phyloP scores from a whole-genome alignment of 2,797 vertebrate genomes.

The Lacerta agilis region DNA sequence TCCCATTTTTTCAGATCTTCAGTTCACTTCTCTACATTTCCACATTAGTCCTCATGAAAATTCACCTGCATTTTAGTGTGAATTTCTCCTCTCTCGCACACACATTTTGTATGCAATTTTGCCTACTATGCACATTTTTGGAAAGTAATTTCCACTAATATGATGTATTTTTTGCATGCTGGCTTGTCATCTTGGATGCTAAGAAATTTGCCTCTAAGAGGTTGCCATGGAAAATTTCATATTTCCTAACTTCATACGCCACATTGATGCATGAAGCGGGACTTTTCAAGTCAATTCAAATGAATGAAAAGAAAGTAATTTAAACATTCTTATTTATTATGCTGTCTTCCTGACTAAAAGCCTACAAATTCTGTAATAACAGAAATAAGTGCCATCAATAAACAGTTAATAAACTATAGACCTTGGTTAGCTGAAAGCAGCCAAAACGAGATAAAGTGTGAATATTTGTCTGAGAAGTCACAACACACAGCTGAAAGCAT shows the following conservation, averaged over 20 bases:
- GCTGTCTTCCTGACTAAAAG: neutral
- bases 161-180: too few species aligned
- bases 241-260: neutral
- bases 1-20: too few species aligned
- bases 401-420: neutral
- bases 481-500: neutral
- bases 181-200: neutral
- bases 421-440: neutral
- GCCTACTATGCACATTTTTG: too few species aligned
- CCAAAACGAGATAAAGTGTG: neutral
- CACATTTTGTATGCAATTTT: too few species aligned
- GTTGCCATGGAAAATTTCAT: neutral
- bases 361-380: slow-evolving; percentile 27
- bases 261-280: neutral
- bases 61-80: too few species aligned
- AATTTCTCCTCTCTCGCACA: too few species aligned
- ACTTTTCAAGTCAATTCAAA: neutral
- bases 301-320: too few species aligned
- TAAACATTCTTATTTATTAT: neutral
- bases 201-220: neutral
- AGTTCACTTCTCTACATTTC: too few species aligned
- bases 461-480: slow-evolving; percentile 5
- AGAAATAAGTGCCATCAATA: slow-evolving; percentile 36
- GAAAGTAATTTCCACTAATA: too few species aligned
- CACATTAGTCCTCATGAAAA: too few species aligned